Evolutionary conservation across 2,888 invertebrate species (phyloP).

Genomic region (Desoria tigrina): DNA sequence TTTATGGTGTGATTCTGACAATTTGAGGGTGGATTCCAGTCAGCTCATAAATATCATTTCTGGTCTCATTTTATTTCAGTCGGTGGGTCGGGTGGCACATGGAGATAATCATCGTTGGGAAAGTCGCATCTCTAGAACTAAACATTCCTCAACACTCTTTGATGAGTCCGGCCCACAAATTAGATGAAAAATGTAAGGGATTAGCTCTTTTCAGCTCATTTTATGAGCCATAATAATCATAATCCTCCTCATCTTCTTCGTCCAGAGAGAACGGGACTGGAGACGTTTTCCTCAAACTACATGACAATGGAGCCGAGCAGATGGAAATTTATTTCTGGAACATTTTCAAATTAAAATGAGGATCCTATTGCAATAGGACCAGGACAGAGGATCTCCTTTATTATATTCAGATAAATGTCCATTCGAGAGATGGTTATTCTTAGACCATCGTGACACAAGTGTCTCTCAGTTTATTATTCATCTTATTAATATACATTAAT

Average conservation of each 20-base stretch:
- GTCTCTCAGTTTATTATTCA: too few relatives aligned
- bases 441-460: too few relatives aligned
- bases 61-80: too few relatives aligned
- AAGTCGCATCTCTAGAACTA: too few relatives aligned
- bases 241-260: background rate
- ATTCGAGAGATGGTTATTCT: too few relatives aligned
- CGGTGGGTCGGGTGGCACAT: background rate
- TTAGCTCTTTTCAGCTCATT: background rate
- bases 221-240: constrained; percentile 10
- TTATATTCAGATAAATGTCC: too few relatives aligned
- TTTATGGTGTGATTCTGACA: constrained; percentile 11
- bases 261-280: background rate
- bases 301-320: background rate
- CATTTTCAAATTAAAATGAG: constrained; percentile 7
- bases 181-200: constrained; percentile 6
- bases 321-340: constrained; percentile 5
- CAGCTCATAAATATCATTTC: constrained; percentile 7
- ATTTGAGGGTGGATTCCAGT: constrained; percentile 12
- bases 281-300: background rate
- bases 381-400: too few relatives aligned
- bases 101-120: constrained; percentile 3
- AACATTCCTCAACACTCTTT: constrained; percentile 5
- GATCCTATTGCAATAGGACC: too few relatives aligned
- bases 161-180: constrained; percentile 9
- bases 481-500: too few relatives aligned